phyloP scores from a whole-genome alignment of 2,113 vertebrate species.

The Phalacrocorax aristotelis region DNA sequence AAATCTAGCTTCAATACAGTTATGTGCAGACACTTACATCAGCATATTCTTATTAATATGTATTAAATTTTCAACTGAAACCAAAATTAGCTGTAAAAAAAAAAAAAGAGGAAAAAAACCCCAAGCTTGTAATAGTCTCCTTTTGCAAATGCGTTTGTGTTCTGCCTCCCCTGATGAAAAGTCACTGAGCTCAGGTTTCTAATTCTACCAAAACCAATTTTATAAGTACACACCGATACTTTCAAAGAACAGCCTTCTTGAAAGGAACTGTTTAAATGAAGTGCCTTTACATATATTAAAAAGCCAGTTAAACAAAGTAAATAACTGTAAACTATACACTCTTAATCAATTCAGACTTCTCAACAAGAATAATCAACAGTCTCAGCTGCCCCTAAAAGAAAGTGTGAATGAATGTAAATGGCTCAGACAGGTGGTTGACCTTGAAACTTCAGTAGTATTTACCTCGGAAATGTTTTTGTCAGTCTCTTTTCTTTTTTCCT shows the following conservation, averaged over 20 bases:
- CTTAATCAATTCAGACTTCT: neutral
- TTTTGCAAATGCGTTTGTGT: neutral
- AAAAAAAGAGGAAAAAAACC: fast-evolving
- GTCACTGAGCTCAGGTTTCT: neutral
- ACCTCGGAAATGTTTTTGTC: slow-evolving; percentile 99
- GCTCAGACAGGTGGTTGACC: neutral
- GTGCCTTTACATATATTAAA: neutral
- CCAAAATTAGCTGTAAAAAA: neutral
- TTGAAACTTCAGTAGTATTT: slow-evolving; percentile 43
- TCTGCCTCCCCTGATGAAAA: neutral
- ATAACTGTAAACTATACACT: neutral
- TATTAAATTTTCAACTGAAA: neutral
- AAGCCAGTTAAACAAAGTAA: neutral
- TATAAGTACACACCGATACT: neutral
- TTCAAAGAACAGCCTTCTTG: neutral
- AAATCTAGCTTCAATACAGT: neutral
- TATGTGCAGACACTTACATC: neutral
- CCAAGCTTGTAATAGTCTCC: neutral
- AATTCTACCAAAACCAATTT: neutral
- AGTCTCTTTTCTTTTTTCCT: slow-evolving; percentile 97
- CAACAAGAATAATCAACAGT: neutral
- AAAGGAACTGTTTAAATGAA: neutral
- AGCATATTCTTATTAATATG: neutral
- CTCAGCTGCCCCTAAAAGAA: neutral
- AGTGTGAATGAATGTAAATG: slow-evolving; percentile 19